Evolutionary conservation across 1,140 invertebrate species (phyloP).

Genomic region (Carcinoscorpius rotundicauda): DNA sequence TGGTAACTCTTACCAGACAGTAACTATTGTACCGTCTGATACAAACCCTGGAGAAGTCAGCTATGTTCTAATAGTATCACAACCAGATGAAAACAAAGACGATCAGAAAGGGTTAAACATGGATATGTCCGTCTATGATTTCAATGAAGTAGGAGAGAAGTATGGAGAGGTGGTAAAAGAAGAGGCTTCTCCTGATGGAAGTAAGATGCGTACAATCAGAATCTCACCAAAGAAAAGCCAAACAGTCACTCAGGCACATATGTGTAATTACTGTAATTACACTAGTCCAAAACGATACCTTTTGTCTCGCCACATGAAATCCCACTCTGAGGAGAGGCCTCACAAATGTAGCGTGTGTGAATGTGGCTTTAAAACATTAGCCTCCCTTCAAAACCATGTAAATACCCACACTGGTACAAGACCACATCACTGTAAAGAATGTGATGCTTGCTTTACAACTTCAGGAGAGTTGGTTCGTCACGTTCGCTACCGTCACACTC

Average conservation of each 20-base stretch:
- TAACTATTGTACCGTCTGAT: conserved; percentile 73
- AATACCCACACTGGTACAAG: conserved; percentile 94
- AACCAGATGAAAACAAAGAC: conserved; percentile 29
- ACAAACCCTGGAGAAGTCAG: conserved; percentile 65
- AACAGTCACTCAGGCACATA: conserved; percentile 54
- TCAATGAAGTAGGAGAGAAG: conserved; percentile 35
- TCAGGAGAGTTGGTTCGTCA: conserved; percentile 89
- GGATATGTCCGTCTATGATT: conserved; percentile 43
- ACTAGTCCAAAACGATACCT: conserved; percentile 79
- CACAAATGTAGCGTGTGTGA: conserved; percentile 92
- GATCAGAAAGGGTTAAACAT: conserved; percentile 19
- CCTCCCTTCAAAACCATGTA: conserved; percentile 86
- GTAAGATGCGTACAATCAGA: conserved; percentile 16
- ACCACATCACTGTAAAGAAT: conserved; percentile 87
- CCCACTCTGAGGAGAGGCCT: conserved; percentile 85
- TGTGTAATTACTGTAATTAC: conserved; percentile 85
- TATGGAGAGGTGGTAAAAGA: conserved; percentile 20
- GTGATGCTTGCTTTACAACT: conserved; percentile 86
- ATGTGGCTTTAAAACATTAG: conserved; percentile 85
- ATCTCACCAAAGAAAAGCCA: conserved; percentile 53
- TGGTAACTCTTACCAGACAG: conserved; percentile 52
- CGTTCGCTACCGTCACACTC: conserved; percentile 81
- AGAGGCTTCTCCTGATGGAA: conserved; percentile 17
- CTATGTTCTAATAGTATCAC: conserved; percentile 78
- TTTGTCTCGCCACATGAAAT: conserved; percentile 85